phyloP scores from a whole-genome alignment of 1,140 invertebrate species.

The Megalopta genalis region DNA sequence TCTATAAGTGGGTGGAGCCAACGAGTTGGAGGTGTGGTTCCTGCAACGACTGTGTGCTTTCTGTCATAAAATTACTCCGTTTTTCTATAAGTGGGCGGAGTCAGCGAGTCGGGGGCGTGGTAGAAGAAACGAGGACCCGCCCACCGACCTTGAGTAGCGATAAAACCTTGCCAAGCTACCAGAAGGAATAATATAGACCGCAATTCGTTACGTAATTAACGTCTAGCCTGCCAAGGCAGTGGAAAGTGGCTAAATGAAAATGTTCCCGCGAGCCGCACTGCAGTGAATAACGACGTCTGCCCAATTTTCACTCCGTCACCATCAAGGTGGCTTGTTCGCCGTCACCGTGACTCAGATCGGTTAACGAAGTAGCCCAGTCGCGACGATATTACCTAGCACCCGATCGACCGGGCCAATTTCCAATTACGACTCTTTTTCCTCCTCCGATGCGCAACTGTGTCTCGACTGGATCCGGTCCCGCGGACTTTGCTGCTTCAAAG shows the following conservation, averaged over 20 bases:
- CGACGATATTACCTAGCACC: conserved; percentile 19
- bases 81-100: no score
- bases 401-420: conserved; percentile 37
- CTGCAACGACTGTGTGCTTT: no score
- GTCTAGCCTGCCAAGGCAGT: not conserved
- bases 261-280: not conserved
- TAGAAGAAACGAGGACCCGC: no score
- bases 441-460: not conserved
- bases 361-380: conserved; percentile 25
- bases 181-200: no score
- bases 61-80: no score
- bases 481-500: not conserved
- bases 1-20: no score
- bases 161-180: no score
- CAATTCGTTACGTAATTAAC: no score
- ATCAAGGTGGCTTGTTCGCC: conserved; percentile 19
- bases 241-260: conserved; percentile 15
- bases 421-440: conserved; percentile 21
- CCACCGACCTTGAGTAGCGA: no score
- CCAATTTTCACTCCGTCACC: conserved; percentile 36
- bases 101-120: no score
- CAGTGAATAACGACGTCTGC: conserved; percentile 24
- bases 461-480: not conserved
- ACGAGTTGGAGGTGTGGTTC: no score
- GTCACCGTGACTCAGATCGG: conserved; percentile 36